Conservation (phyloP, 2,797 vertebrate genomes). For the Epinephelus coioides region DNA sequence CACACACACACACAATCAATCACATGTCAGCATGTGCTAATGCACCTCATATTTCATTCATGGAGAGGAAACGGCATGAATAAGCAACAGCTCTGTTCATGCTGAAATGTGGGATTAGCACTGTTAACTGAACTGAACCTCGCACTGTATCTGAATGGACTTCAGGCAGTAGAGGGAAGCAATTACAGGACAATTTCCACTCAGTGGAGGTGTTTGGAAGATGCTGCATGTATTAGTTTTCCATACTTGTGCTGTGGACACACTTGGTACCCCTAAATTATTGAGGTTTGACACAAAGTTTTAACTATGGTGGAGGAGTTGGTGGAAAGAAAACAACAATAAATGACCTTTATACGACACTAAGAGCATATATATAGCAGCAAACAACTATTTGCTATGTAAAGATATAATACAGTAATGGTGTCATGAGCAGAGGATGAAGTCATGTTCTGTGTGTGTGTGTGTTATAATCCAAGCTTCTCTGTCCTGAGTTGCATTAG, state of each 20-base stretch:
- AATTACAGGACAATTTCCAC: neutral
- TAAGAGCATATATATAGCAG: no score
- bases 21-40: conserved; percentile 58
- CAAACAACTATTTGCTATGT: no score
- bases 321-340: neutral
- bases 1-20: conserved; percentile 45
- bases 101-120: conserved; percentile 48
- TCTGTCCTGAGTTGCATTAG: no score
- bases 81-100: conserved; percentile 43
- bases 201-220: neutral
- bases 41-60: conserved; percentile 76
- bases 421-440: no score
- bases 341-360: no score
- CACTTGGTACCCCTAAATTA: neutral
- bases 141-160: conserved; percentile 11
- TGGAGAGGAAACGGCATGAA: conserved; percentile 53
- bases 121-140: conserved; percentile 28
- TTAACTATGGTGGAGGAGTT: neutral
- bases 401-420: no score
- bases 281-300: neutral
- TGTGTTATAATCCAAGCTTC: no score
- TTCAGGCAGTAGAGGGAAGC: neutral
- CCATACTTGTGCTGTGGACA: neutral
- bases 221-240: neutral
- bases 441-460: no score